Percentiles rank a stretch among this genome's conserved stretches.
phyloP scores from a whole-genome alignment of 1,140 invertebrate genomes.

The Ericerus pela region DNA sequence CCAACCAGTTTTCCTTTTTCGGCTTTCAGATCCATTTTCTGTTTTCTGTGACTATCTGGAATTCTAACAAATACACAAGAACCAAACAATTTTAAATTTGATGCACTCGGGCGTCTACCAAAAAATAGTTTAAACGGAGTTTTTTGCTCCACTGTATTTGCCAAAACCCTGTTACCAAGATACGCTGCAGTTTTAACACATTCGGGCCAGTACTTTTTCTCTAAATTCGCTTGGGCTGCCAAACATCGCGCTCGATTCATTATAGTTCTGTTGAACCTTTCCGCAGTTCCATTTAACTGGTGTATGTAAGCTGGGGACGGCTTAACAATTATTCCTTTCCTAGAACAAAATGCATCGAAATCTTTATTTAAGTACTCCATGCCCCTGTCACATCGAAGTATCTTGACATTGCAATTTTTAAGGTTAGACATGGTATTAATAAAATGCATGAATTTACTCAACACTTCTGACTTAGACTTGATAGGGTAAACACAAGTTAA shows the following conservation, averaged over 20 bases:
- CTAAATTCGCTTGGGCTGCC: constrained; percentile 14
- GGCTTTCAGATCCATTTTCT: no score
- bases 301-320: neutral
- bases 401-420: constrained; percentile 4
- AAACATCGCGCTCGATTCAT: constrained; percentile 19
- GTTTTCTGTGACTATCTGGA: no score
- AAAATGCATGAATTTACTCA: constrained; percentile 21
- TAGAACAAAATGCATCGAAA: neutral
- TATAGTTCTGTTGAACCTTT: constrained; percentile 18
- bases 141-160: neutral
- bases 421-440: neutral
- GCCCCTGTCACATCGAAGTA: constrained; percentile 17
- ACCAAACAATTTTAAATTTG: constrained; percentile 15
- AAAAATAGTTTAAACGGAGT: constrained; percentile 2
- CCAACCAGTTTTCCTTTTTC: no score
- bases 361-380: constrained; percentile 15
- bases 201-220: constrained; percentile 17
- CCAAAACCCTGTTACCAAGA: constrained; percentile 16
- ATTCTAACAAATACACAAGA: constrained; percentile 21
- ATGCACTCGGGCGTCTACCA: neutral
- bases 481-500: constrained; percentile 19
- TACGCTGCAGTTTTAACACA: constrained; percentile 16
- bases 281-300: constrained; percentile 12
- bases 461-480: constrained; percentile 23
- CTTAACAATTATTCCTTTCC: constrained; percentile 3